Evolutionary conservation across 2,113 vertebrate genomes (phyloP).

Genomic region (Hemiscyllium ocellatum): DNA sequence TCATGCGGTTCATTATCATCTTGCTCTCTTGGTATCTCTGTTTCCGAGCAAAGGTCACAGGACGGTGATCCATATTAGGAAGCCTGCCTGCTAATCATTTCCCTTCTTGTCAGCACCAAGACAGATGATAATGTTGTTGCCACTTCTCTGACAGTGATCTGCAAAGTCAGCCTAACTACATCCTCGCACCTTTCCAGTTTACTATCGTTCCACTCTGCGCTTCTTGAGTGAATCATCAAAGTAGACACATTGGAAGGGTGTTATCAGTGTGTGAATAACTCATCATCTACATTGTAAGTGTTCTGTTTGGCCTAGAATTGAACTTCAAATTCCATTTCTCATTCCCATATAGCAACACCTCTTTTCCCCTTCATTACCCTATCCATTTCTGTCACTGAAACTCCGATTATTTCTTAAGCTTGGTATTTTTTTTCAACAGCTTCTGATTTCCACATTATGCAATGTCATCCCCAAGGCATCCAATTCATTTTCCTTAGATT

Average conservation of each 20-base stretch:
- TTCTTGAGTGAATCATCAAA: neutral
- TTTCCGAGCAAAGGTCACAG: neutral
- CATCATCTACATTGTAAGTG: neutral
- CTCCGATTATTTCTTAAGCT: neutral
- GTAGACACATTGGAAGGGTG: neutral
- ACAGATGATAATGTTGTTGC: neutral
- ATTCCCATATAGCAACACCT: neutral
- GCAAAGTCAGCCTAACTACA: neutral
- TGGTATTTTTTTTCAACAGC: neutral
- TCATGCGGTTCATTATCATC: neutral
- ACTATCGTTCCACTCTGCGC: neutral
- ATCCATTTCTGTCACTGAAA: neutral
- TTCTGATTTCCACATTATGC: neutral
- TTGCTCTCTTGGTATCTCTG: neutral
- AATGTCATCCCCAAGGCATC: neutral
- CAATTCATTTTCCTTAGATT: neutral
- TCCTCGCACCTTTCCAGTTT: neutral
- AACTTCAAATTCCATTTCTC: neutral
- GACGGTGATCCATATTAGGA: neutral
- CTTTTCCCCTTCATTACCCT: neutral
- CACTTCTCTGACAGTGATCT: neutral
- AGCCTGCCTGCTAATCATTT: neutral
- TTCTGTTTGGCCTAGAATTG: neutral
- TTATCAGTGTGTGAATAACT: neutral
- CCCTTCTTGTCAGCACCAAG: neutral